A percentile compares a stretch with the other conserved stretches of the same genome.
phyloP scores from a whole-genome alignment of 2,797 vertebrate genomes.

The Pipistrellus pipistrellus region DNA sequence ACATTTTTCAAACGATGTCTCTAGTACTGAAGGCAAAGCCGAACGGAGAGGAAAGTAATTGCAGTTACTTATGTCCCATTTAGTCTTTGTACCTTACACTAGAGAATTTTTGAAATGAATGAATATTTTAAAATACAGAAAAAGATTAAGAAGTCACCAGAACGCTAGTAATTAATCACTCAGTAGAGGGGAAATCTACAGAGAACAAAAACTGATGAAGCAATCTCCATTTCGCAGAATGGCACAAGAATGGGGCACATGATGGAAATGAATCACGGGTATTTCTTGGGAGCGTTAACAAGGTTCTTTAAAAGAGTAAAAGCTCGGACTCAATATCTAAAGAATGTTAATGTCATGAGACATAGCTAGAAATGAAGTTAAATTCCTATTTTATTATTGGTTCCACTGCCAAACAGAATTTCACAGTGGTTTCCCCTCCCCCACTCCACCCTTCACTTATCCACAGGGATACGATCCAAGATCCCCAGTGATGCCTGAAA shows the following conservation, averaged over 20 bases:
- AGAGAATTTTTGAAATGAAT: constrained; percentile 55
- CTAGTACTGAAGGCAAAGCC: constrained; percentile 65
- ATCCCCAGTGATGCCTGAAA: neutral
- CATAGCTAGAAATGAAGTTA: constrained; percentile 48
- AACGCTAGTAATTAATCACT: constrained; percentile 84
- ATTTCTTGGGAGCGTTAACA: constrained; percentile 8
- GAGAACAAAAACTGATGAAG: constrained; percentile 75
- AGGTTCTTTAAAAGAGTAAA: constrained; percentile 23
- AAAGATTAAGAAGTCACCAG: constrained; percentile 75
- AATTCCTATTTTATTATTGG: neutral
- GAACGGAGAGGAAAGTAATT: constrained; percentile 58
- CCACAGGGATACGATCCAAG: neutral
- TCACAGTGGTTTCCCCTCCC: neutral
- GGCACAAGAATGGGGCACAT: constrained; percentile 44
- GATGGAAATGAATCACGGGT: constrained; percentile 70
- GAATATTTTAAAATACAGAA: constrained; percentile 62
- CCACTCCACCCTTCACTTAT: neutral
- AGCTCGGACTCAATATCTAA: neutral
- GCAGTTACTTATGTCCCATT: constrained; percentile 64
- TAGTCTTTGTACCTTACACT: constrained; percentile 49
- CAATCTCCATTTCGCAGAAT: constrained; percentile 77
- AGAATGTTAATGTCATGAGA: neutral
- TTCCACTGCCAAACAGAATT: neutral
- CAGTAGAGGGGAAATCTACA: constrained; percentile 68
- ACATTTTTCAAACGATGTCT: constrained; percentile 69